These are phyloP conservation scores for Characodon lateralis DNA, from an alignment of 2,797 vertebrate species.

Conservation along the genomic window DNA sequence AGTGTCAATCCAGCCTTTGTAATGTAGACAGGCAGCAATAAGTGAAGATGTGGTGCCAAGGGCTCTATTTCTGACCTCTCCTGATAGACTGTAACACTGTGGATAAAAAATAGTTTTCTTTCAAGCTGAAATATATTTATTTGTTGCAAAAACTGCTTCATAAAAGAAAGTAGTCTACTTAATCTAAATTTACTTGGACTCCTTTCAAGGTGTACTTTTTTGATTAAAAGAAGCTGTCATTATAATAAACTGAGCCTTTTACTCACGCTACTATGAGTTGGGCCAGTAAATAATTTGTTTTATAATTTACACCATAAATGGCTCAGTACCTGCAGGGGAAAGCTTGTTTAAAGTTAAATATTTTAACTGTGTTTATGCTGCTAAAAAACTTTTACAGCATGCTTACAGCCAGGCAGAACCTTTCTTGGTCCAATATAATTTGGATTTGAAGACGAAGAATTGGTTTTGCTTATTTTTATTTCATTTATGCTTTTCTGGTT, in stretches of 20 bases:
- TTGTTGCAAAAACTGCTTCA: not conserved
- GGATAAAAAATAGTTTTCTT: slow-evolving; percentile 17
- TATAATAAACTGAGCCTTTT: not conserved
- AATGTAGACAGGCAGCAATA: slow-evolving; percentile 42
- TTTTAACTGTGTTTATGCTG: not conserved
- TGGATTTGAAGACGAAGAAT: not conserved
- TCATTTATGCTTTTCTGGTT: not conserved
- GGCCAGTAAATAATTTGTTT: too few relatives aligned
- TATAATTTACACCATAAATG: not conserved
- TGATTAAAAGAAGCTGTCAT: not conserved
- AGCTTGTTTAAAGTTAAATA: not conserved
- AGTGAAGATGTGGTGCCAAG: slow-evolving; percentile 41
- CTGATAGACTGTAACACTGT: slow-evolving; percentile 22
- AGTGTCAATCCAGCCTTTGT: slow-evolving; percentile 55
- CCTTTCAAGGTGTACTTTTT: not conserved
- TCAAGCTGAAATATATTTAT: not conserved
- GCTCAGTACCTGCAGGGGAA: not conserved
- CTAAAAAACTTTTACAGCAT: not conserved
- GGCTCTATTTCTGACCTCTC: slow-evolving; percentile 35
- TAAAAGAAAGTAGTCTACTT: slow-evolving; percentile 2
- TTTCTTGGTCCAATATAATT: not conserved
- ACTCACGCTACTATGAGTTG: not conserved
- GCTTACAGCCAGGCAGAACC: not conserved
- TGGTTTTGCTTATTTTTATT: too few relatives aligned
- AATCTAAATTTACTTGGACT: slow-evolving; percentile 3